These are phyloP conservation scores for Drosophila lini DNA, from an alignment of 1,140 invertebrate species.

Conservation along the genomic window DNA sequence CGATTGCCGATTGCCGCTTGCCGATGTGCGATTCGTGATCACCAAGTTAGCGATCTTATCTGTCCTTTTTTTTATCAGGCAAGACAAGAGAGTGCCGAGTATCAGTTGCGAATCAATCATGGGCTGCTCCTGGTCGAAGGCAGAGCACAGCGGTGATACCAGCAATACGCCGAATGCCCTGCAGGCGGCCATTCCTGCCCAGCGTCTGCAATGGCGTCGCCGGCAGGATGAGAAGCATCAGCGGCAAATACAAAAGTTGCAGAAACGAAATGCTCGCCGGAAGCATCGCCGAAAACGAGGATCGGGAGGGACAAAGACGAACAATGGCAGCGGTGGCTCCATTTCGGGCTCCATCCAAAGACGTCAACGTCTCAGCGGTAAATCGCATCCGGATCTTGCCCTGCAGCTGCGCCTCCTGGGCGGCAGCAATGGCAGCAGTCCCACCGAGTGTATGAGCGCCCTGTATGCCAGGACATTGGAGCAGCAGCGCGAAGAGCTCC, in stretches of 20 bases:
- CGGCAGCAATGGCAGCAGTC: slow-evolving; percentile 66
- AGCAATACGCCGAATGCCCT: slow-evolving; percentile 49
- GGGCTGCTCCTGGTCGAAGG: slow-evolving; percentile 73
- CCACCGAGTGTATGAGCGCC: slow-evolving; percentile 62
- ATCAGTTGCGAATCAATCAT: slow-evolving; percentile 42
- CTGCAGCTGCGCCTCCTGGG: slow-evolving; percentile 57
- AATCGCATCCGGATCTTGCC: slow-evolving; percentile 21
- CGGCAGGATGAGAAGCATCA: slow-evolving; percentile 66
- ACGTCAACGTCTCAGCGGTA: not conserved
- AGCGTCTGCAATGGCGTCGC: slow-evolving; percentile 16
- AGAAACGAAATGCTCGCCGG: slow-evolving; percentile 62
- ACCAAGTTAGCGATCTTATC: slow-evolving; percentile 3
- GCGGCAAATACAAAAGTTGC: slow-evolving; percentile 60
- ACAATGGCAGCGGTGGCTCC: not conserved
- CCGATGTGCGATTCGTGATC: not conserved
- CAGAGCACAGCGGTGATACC: slow-evolving; percentile 17
- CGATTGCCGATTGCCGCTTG: slow-evolving; percentile 3
- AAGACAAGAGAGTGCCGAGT: not conserved
- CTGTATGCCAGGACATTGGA: slow-evolving; percentile 55
- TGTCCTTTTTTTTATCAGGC: not conserved
- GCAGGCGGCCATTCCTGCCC: slow-evolving; percentile 44
- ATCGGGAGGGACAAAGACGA: not conserved
- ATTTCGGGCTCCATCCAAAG: slow-evolving; percentile 20
- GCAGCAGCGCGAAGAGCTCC: slow-evolving; percentile 63
- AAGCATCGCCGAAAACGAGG: slow-evolving; percentile 40